Evolutionary conservation across 1,140 invertebrate species (phyloP).

Genomic region (Nasonia giraulti): DNA sequence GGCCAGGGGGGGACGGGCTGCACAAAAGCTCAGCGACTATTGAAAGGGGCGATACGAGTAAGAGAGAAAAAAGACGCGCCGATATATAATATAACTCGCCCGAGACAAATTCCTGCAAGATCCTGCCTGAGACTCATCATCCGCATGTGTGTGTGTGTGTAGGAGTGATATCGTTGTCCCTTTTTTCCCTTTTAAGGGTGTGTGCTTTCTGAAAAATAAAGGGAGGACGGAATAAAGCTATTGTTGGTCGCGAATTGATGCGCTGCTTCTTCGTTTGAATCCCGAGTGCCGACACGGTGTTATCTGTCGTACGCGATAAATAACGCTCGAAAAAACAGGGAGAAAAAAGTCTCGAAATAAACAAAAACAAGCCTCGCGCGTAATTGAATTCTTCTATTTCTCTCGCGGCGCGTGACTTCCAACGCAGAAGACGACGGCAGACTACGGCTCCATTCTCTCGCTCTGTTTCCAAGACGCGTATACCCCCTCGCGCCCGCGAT

Average conservation of each 20-base stretch:
- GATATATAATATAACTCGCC: conserved; percentile 27
- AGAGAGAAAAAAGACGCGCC: neutral
- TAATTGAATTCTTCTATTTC: neutral
- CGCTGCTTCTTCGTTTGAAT: neutral
- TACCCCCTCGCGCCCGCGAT: neutral
- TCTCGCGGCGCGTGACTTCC: neutral
- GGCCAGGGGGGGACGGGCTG: neutral
- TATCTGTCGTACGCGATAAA: neutral
- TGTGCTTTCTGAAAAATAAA: too few species aligned
- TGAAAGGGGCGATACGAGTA: conserved; percentile 1
- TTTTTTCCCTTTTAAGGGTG: neutral
- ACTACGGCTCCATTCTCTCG: neutral
- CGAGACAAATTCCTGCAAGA: conserved; percentile 41
- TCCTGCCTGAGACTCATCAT: too few species aligned
- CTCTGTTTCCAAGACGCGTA: neutral
- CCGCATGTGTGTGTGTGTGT: neutral
- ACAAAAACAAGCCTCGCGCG: neutral
- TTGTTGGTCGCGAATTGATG: too few species aligned
- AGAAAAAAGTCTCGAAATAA: neutral
- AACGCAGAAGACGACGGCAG: neutral
- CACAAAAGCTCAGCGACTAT: conserved; percentile 29
- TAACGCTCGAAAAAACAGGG: neutral
- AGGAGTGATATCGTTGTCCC: neutral
- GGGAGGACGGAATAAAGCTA: neutral
- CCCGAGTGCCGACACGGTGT: neutral